A percentile compares a stretch with the other conserved stretches of the same genome.
phyloP scores from a whole-genome alignment of 2,888 invertebrate species.

The Drosophila testacea region DNA sequence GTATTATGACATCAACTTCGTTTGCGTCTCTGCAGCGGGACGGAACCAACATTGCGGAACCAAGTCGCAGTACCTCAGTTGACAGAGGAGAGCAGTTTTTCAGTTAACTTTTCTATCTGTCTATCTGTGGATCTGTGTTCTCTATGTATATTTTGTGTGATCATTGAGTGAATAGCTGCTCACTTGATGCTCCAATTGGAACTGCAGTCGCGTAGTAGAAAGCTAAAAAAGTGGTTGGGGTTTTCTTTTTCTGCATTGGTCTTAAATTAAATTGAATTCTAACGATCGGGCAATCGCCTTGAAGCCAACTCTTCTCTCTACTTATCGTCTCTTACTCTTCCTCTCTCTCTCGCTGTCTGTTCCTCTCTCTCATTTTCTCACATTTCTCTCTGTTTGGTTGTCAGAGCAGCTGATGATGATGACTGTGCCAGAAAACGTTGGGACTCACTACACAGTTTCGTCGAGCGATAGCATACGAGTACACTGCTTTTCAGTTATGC shows the following conservation, averaged over 20 bases:
- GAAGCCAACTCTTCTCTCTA: constrained; percentile 31
- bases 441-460: constrained; percentile 33
- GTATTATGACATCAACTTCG: constrained; percentile 21
- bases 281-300: constrained; percentile 26
- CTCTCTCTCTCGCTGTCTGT: neutral
- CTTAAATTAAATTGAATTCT: constrained; percentile 41
- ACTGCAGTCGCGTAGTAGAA: constrained; percentile 34
- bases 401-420: constrained; percentile 50
- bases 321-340: constrained; percentile 28
- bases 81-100: constrained; percentile 10
- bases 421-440: constrained; percentile 34
- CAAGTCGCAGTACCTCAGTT: constrained; percentile 15
- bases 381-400: constrained; percentile 16
- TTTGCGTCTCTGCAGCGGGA: constrained; percentile 3
- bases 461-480: constrained; percentile 37
- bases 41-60: constrained; percentile 24
- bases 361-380: neutral
- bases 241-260: constrained; percentile 35
- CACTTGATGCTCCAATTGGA: constrained; percentile 47
- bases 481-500: constrained; percentile 36
- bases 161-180: constrained; percentile 18
- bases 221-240: constrained; percentile 29
- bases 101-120: constrained; percentile 11
- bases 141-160: constrained; percentile 4
- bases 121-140: neutral